Evolutionary conservation across 2,113 vertebrate genomes (phyloP).

Genomic region (Pipa parva): DNA sequence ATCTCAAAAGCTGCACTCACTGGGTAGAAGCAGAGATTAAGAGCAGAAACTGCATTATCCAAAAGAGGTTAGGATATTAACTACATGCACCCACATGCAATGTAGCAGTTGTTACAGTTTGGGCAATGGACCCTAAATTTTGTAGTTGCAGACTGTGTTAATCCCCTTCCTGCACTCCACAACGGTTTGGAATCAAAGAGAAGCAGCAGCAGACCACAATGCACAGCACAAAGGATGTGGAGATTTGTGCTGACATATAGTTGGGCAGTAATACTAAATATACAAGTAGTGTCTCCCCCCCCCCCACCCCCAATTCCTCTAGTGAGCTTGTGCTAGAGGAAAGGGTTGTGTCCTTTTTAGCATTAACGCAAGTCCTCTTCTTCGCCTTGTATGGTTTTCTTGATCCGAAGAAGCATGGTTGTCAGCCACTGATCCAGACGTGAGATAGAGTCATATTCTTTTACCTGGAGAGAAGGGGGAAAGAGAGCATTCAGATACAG

Average conservation of each 20-base stretch:
- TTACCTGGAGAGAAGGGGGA: constrained; percentile 56
- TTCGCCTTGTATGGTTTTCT: constrained; percentile 70
- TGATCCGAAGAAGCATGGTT: constrained; percentile 71
- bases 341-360: not conserved
- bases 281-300: not conserved
- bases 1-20: not conserved
- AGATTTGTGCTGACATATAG: not conserved
- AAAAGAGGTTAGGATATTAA: not conserved
- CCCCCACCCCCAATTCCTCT: constrained; percentile 11
- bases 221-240: not conserved
- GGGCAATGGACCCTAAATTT: too few species aligned
- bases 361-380: constrained; percentile 68
- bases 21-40: not conserved
- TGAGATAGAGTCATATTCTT: constrained; percentile 71
- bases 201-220: not conserved
- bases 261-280: not conserved
- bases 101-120: not conserved
- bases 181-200: not conserved
- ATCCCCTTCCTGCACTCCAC: not conserved
- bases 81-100: constrained; percentile 9
- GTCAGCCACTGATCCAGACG: constrained; percentile 76
- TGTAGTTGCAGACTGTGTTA: too few species aligned
- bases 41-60: not conserved
- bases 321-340: not conserved
- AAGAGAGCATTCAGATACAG: not conserved